Base-by-base conservation (phyloP, 2,888 invertebrate genomes). In the Gastracanthus pulcherrimus region DNA sequence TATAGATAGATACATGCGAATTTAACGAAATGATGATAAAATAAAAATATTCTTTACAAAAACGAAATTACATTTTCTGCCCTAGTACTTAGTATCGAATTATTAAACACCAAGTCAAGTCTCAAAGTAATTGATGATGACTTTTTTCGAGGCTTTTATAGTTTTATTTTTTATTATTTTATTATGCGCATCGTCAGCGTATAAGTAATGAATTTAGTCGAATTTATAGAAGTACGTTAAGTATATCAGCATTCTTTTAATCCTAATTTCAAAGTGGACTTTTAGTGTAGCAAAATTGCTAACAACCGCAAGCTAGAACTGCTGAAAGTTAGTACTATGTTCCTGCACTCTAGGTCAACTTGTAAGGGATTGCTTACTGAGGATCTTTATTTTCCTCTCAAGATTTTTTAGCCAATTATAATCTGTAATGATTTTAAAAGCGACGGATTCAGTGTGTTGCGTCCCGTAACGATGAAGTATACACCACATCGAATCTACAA, bases 401-500 rank as follows among this genome's bases (percentile, higher is more conserved):
- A 19, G n/a, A 34, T 36, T 51, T 48, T n/a, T 62, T 62, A 62
- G 48, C 26, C 36, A 51, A n/a, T n/a, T n/a, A n/a, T 31, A 48
- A 58, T 13, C 7, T 58, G 19, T 38, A 60, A 62, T 69, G 23
- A 60, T 74, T 38, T 67, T 48, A 11, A 23, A 58, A 48, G 13
- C 48, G 48, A 64, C 29, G 19, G 23, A 60, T 72, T 76, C 19
- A 29, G 19, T 51, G 26, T 72, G 38, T 72, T 76, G 16, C 66
- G 71, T 76, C 72, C 67, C 13, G 45, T 62, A 48, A 45, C 36
- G 38, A 72, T 81, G 36, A 76, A 76, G 6, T 81, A 38, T 67
- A 72, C 23, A 70, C 23, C 19, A 76, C 76, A 76, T 81, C 76
- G 76, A 81, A 67, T 69, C 29, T 75, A 55, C 11, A 55, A 55